Conservation (phyloP, 1,140 invertebrate genomes). For the Drosophila aff. region DNA sequence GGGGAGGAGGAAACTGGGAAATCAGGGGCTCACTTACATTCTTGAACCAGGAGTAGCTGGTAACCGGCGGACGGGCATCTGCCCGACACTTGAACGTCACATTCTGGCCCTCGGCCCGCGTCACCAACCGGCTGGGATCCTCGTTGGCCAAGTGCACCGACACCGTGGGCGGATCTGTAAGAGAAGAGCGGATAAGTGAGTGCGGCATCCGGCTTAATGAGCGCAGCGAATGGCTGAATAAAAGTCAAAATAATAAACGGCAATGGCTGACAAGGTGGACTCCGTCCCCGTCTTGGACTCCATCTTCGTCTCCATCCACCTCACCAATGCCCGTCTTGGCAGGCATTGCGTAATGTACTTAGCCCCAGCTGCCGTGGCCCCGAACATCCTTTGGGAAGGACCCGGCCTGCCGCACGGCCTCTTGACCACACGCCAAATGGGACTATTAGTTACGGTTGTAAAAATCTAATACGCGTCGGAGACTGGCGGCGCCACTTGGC, state of each 20-base stretch:
- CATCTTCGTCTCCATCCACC: not conserved
- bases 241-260: constrained; percentile 85
- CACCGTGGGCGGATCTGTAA: constrained; percentile 83
- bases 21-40: constrained; percentile 77
- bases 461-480: constrained; percentile 79
- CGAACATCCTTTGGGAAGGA: constrained; percentile 40
- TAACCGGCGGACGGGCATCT: constrained; percentile 82
- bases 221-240: constrained; percentile 81
- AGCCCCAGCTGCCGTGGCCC: constrained; percentile 64
- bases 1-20: constrained; percentile 1
- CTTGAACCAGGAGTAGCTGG: constrained; percentile 85
- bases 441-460: constrained; percentile 84
- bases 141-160: constrained; percentile 85
- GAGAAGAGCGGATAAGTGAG: constrained; percentile 37
- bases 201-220: constrained; percentile 77
- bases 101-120: constrained; percentile 83
- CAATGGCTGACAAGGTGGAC: constrained; percentile 81
- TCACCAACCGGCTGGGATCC: constrained; percentile 84
- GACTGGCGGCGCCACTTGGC: constrained; percentile 68
- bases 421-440: constrained; percentile 80
- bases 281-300: not conserved
- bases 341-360: constrained; percentile 75
- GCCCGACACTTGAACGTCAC: constrained; percentile 85
- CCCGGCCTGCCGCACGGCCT: constrained; percentile 40
- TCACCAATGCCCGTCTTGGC: not conserved